A percentile compares a stretch with the other conserved stretches of the same genome.
Conservation (phyloP, 2,888 invertebrate species). For the Ecdyonurus torrentis region DNA sequence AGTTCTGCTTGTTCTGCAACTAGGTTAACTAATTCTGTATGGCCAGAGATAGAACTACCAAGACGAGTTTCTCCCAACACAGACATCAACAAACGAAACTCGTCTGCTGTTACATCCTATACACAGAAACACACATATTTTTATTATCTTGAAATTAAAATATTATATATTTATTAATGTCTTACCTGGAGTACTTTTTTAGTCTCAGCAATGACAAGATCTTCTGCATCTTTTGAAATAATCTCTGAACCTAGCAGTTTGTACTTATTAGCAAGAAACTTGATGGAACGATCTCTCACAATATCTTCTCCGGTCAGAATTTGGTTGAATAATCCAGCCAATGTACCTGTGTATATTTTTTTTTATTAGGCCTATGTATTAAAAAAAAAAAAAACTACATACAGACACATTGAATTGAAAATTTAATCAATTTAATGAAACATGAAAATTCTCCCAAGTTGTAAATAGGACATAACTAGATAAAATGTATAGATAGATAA, state of each 20-base stretch:
- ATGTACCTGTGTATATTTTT: constrained; percentile 38
- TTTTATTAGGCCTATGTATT: constrained; percentile 17
- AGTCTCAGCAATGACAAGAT: constrained; percentile 62
- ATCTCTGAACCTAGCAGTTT: constrained; percentile 60
- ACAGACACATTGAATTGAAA: not conserved
- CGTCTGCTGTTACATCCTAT: constrained; percentile 81
- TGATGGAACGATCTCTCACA: constrained; percentile 71
- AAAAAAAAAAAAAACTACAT: constrained; percentile 9
- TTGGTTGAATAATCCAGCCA: constrained; percentile 51
- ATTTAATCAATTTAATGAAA: not conserved
- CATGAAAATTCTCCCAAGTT: no score
- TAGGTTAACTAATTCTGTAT: constrained; percentile 72
- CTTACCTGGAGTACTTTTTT: constrained; percentile 65
- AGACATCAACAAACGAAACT: constrained; percentile 79
- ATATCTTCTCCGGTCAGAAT: constrained; percentile 51
- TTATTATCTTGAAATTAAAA: not conserved
- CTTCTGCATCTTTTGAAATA: constrained; percentile 71
- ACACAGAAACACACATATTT: constrained; percentile 13
- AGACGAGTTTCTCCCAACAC: constrained; percentile 65
- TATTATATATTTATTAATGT: not conserved
- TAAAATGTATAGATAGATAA: not conserved
- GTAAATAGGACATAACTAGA: no score
- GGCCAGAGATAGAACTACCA: constrained; percentile 65
- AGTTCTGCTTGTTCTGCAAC: constrained; percentile 76
- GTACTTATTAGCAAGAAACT: constrained; percentile 70